Evolutionary conservation across 2,113 vertebrate species (phyloP).

Genomic region (Sinocyclocheilus grahami): DNA sequence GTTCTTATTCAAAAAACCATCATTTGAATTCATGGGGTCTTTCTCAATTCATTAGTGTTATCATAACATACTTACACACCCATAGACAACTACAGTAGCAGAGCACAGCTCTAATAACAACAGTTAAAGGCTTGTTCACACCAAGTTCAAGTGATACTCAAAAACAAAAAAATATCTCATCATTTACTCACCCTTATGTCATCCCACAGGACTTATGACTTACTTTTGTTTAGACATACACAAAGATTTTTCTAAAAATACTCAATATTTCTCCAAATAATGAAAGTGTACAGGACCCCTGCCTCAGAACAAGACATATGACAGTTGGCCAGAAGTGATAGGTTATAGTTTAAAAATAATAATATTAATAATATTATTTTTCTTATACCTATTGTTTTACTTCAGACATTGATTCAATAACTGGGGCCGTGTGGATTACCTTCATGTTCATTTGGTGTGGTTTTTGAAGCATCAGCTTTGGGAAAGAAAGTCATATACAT

Average conservation of each 20-base stretch:
- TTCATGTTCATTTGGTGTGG: background rate
- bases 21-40: slow-evolving; percentile 25
- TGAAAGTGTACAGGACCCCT: background rate
- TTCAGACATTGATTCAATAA: background rate
- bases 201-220: background rate
- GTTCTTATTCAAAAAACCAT: background rate
- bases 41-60: background rate
- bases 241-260: background rate
- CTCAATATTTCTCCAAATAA: background rate
- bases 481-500: no score
- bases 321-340: background rate
- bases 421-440: background rate
- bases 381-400: background rate
- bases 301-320: background rate
- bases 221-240: background rate
- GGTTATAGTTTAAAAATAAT: background rate
- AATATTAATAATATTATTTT: background rate
- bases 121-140: slow-evolving; percentile 28
- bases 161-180: background rate
- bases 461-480: background rate
- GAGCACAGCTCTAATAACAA: background rate
- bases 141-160: slow-evolving; percentile 11
- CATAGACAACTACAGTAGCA: slow-evolving; percentile 9
- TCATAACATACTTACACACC: background rate
- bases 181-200: background rate